Evolutionary conservation across 2,888 invertebrate genomes (phyloP).

Genomic region (Tachina grossa): DNA sequence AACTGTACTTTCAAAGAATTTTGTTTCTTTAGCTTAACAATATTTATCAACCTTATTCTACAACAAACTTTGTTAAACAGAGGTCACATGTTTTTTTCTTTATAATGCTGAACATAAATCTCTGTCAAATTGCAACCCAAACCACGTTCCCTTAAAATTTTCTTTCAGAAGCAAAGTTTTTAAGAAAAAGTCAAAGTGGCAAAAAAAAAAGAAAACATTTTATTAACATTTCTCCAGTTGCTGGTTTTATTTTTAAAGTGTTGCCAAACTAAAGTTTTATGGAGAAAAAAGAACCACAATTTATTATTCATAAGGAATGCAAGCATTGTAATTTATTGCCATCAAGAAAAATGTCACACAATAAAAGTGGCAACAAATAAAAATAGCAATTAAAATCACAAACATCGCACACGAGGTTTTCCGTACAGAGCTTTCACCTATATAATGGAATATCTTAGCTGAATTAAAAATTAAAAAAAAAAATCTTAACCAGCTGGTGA

Average conservation of each 20-base stretch:
- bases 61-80: neutral
- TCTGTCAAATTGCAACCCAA: neutral
- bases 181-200: neutral
- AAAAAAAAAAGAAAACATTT: neutral
- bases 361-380: slow-evolving; percentile 31
- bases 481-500: no score
- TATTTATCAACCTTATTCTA: neutral
- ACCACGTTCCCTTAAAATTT: neutral
- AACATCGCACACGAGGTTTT: neutral
- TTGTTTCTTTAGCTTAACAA: no score
- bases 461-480: no score
- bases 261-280: neutral
- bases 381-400: slow-evolving; percentile 40
- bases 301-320: slow-evolving; percentile 43
- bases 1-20: no score
- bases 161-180: neutral
- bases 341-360: slow-evolving; percentile 35
- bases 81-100: neutral
- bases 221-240: neutral
- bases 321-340: slow-evolving; percentile 43
- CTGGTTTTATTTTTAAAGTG: neutral
- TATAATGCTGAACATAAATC: neutral
- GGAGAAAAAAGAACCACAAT: slow-evolving; percentile 26
- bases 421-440: no score
- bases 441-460: no score